A percentile compares a stretch with the other conserved stretches of the same genome.
phyloP scores from a whole-genome alignment of 2,797 vertebrate species.

The Labroides dimidiatus region DNA sequence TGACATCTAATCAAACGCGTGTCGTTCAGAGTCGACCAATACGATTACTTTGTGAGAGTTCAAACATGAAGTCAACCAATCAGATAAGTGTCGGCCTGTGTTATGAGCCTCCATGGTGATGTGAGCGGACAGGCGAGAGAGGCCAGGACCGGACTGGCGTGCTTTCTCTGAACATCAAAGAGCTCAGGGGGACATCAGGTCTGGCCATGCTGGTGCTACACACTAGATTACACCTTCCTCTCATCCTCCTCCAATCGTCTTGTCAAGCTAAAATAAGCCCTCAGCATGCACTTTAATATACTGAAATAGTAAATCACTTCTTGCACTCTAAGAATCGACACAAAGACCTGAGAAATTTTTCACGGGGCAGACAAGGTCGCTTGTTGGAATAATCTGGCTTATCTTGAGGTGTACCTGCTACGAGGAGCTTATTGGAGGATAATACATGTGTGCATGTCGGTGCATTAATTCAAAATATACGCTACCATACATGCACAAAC shows the following conservation, averaged over 20 bases:
- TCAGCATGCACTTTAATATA: constrained; percentile 20
- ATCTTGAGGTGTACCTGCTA: background rate
- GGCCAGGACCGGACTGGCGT: constrained; percentile 23
- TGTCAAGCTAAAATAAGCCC: constrained; percentile 29
- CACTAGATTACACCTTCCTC: constrained; percentile 43
- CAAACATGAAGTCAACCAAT: constrained; percentile 64
- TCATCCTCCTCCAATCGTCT: constrained; percentile 48
- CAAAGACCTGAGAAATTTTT: constrained; percentile 18
- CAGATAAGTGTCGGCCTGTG: constrained; percentile 43
- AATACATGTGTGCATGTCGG: constrained; percentile 25
- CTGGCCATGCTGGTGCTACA: constrained; percentile 53
- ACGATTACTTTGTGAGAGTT: constrained; percentile 55
- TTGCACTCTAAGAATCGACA: constrained; percentile 16
- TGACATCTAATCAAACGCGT: constrained; percentile 44
- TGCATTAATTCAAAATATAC: constrained; percentile 45
- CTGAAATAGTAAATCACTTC: constrained; percentile 10
- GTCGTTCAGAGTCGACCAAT: constrained; percentile 59
- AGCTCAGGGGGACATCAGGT: constrained; percentile 39
- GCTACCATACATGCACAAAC: constrained; percentile 18
- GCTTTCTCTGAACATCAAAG: constrained; percentile 69
- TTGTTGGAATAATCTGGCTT: constrained; percentile 25
- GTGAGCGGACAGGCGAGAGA: constrained; percentile 46
- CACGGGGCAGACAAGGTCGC: constrained; percentile 16
- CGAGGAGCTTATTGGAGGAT: background rate
- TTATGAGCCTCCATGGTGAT: constrained; percentile 52